A percentile compares a stretch with the other conserved stretches of the same genome.
These are phyloP conservation scores for Calonectris borealis DNA, from an alignment of 2,113 vertebrate genomes.

Conservation along the genomic window DNA sequence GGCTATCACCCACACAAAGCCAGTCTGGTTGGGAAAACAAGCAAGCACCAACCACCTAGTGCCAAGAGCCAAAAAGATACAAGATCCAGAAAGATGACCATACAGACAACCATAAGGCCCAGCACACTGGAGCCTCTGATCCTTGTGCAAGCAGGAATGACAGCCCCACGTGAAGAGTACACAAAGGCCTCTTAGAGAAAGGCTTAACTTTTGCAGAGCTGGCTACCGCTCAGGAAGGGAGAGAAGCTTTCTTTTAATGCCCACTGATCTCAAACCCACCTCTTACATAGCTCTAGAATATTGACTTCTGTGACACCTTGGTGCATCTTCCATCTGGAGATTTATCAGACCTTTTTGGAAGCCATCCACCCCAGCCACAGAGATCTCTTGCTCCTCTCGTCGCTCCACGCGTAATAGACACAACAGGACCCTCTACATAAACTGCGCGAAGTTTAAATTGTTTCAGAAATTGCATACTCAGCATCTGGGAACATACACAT, in stretches of 20 bases:
- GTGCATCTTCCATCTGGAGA: not conserved
- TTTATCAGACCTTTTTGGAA: not conserved
- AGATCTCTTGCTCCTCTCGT: not conserved
- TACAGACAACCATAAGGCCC: not conserved
- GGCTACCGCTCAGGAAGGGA: not conserved
- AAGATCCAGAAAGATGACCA: not conserved
- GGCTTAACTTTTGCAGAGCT: not conserved
- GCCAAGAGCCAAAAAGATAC: not conserved
- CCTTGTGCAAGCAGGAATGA: accelerated
- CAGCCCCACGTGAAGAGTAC: not conserved
- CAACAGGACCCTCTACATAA: not conserved
- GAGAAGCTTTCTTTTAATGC: not conserved
- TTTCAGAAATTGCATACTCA: not conserved
- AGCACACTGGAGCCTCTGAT: not conserved
- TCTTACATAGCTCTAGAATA: not conserved
- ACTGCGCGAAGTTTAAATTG: not conserved
- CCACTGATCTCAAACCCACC: not conserved
- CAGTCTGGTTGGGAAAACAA: not conserved
- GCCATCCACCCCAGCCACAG: not conserved
- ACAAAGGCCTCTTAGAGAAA: not conserved
- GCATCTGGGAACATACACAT: not conserved
- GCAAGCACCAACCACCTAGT: not conserved
- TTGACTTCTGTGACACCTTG: not conserved
- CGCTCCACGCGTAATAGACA: not conserved
- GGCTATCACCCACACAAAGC: not conserved